Conservation (phyloP, 37 sponge, comb jelly and placozoan genomes). For the Hexactinellida sp. region DNA sequence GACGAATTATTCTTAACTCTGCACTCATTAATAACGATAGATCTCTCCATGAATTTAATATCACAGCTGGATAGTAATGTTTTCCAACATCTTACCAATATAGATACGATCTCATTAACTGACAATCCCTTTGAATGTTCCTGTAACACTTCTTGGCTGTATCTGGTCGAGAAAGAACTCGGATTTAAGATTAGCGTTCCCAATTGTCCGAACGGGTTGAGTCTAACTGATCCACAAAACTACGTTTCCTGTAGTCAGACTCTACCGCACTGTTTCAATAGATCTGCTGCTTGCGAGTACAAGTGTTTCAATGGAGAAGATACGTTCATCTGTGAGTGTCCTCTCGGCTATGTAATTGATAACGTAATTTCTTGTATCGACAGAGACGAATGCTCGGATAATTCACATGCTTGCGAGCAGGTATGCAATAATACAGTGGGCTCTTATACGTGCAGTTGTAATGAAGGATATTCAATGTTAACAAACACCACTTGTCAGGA, state of each 20-base stretch:
- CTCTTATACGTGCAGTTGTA: neutral
- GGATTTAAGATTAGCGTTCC: neutral
- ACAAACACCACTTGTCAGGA: neutral
- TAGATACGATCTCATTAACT: neutral
- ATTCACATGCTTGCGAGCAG: neutral
- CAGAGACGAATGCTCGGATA: neutral
- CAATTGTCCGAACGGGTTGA: neutral
- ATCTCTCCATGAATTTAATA: neutral
- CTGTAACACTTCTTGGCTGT: neutral
- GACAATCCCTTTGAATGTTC: neutral
- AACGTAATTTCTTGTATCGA: neutral
- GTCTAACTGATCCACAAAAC: neutral
- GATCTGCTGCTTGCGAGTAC: neutral
- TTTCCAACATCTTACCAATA: neutral
- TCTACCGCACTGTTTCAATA: neutral
- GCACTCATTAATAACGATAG: neutral
- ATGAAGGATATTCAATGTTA: neutral
- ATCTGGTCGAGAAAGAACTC: neutral
- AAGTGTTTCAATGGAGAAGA: neutral
- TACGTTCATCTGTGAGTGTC: neutral
- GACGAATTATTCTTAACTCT: neutral
- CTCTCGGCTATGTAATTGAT: neutral
- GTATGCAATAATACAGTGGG: neutral
- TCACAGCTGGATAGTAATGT: neutral
- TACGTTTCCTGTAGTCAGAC: neutral